These are phyloP conservation scores for Xenopus borealis DNA, from an alignment of 2,113 vertebrate species.

Conservation along the genomic window DNA sequence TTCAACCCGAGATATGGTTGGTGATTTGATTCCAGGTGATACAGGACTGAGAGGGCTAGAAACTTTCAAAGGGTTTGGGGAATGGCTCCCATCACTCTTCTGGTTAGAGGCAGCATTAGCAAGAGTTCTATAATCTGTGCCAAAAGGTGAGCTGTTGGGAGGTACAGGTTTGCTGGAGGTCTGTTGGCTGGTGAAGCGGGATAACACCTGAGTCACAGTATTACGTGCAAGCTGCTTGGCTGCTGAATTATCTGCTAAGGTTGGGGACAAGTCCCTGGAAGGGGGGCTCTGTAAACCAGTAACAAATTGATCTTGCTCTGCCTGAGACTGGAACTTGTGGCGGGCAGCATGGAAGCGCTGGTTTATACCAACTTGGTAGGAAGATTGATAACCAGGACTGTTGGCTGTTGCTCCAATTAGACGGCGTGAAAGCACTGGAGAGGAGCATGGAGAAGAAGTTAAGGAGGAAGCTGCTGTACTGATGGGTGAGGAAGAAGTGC, in stretches of 20 bases:
- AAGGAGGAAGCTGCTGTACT: slow-evolving; percentile 89
- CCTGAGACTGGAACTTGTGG: slow-evolving; percentile 92
- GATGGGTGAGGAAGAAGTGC: slow-evolving; percentile 72
- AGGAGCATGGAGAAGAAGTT: slow-evolving; percentile 90
- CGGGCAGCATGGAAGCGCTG: slow-evolving; percentile 93
- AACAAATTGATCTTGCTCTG: slow-evolving; percentile 75
- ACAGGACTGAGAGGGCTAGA: slow-evolving; percentile 71
- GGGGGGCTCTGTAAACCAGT: slow-evolving; percentile 64
- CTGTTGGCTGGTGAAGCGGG: slow-evolving; percentile 86
- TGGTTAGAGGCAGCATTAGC: slow-evolving; percentile 57
- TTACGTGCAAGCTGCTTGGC: slow-evolving; percentile 90
- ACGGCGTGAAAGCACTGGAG: slow-evolving; percentile 82
- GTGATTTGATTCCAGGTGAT: slow-evolving; percentile 82
- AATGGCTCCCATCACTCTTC: slow-evolving; percentile 59
- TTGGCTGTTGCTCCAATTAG: slow-evolving; percentile 69
- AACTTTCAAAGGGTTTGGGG: slow-evolving; percentile 62
- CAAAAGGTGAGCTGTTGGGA: slow-evolving; percentile 85
- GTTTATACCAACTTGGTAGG: slow-evolving; percentile 92
- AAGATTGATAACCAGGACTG: slow-evolving; percentile 81
- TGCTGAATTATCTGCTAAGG: slow-evolving; percentile 69
- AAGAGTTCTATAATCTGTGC: slow-evolving; percentile 88
- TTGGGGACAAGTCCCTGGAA: slow-evolving; percentile 74
- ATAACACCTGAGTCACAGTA: slow-evolving; percentile 90
- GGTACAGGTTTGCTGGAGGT: slow-evolving; percentile 69
- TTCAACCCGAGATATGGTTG: slow-evolving; percentile 82